These are phyloP conservation scores for Parus major DNA, from an alignment of 2,113 vertebrate species.

Conservation along the genomic window DNA sequence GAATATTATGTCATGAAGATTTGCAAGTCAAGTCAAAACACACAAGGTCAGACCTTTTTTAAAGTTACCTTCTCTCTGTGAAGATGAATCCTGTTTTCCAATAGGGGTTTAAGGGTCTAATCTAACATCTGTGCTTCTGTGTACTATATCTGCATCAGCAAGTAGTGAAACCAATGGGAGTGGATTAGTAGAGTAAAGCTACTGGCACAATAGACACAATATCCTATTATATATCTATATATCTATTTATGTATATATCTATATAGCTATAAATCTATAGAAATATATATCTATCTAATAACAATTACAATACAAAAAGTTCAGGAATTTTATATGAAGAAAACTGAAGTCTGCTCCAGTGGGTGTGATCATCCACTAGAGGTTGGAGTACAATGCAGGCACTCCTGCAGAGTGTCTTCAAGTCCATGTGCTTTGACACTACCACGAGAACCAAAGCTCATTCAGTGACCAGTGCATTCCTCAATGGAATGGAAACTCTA, in stretches of 20 bases:
- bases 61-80: neutral
- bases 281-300: no score
- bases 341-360: rapidly evolving
- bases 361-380: neutral
- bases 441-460: neutral
- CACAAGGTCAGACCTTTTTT: neutral
- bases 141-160: rapidly evolving
- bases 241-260: no score
- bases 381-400: neutral
- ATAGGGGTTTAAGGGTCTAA: neutral
- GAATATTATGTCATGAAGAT: neutral
- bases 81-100: neutral
- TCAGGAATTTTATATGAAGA: neutral
- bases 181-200: neutral
- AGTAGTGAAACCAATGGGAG: neutral
- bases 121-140: neutral
- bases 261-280: no score
- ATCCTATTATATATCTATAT: no score
- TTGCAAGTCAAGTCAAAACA: neutral
- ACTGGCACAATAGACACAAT: neutral
- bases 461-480: neutral
- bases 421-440: neutral
- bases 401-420: neutral
- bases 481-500: neutral
- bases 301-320: neutral